Evolutionary conservation across 2,113 vertebrate genomes (phyloP).

Genomic region (Chamaea fasciata): DNA sequence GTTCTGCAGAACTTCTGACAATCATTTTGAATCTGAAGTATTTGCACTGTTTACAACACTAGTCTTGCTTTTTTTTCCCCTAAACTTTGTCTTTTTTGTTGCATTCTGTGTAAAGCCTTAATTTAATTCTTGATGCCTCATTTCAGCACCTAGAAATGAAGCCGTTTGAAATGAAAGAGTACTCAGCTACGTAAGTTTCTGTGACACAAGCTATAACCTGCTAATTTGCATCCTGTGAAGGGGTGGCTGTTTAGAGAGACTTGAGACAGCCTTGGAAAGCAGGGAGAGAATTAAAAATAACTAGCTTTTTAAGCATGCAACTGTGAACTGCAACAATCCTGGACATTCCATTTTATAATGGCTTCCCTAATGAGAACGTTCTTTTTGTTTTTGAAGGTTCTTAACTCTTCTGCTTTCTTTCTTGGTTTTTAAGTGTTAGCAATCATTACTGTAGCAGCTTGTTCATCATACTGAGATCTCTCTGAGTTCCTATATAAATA

Average conservation of each 20-base stretch:
- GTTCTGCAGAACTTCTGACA: background rate
- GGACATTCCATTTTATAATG: background rate
- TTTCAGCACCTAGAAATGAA: background rate
- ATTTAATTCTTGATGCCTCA: background rate
- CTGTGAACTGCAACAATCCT: background rate
- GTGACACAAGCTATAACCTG: background rate
- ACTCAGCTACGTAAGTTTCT: background rate
- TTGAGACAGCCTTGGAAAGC: background rate
- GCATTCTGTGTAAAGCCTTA: background rate
- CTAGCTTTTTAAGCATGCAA: background rate
- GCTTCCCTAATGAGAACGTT: background rate
- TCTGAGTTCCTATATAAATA: background rate
- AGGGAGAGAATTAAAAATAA: background rate
- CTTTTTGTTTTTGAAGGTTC: background rate
- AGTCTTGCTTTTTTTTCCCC: background rate
- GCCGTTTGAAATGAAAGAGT: background rate
- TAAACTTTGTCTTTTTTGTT: background rate
- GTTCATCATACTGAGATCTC: background rate
- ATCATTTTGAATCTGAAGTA: background rate
- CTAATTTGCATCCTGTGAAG: background rate
- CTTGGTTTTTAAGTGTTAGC: background rate
- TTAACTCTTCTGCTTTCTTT: background rate
- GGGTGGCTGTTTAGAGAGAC: background rate
- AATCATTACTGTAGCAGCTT: background rate
- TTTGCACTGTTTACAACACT: background rate